Evolutionary conservation across 2,888 invertebrate species (phyloP).

Genomic region (Apodemia duryi): DNA sequence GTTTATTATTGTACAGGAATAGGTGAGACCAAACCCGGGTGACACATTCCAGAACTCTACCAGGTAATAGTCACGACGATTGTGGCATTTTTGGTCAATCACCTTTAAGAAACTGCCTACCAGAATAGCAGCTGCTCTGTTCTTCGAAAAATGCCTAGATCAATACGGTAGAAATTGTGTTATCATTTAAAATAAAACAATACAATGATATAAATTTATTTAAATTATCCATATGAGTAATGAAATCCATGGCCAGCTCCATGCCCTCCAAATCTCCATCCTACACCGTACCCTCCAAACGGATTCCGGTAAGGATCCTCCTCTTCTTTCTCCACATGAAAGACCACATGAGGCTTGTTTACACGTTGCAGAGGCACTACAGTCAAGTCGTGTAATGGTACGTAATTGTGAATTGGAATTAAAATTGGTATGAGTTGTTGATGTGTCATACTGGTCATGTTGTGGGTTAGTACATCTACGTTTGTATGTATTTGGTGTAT

Average conservation of each 20-base stretch:
- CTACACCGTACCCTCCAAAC: slow-evolving; percentile 62
- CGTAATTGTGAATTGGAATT: slow-evolving; percentile 41
- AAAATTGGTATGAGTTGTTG: slow-evolving; percentile 51
- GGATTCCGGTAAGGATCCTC: slow-evolving; percentile 53
- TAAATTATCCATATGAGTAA: slow-evolving; percentile 51
- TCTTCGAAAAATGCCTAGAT: too few relatives aligned
- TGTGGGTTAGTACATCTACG: slow-evolving; percentile 33
- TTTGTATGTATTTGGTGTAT: slow-evolving; percentile 28
- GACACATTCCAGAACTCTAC: too few relatives aligned
- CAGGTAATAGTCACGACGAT: too few relatives aligned
- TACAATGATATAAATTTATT: slow-evolving; percentile 5
- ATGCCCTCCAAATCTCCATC: slow-evolving; percentile 60
- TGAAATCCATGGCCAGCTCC: slow-evolving; percentile 65
- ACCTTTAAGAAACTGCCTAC: too few relatives aligned
- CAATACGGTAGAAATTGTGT: too few relatives aligned
- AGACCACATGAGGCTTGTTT: slow-evolving; percentile 20
- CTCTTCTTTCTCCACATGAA: slow-evolving; percentile 36
- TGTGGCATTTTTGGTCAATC: too few relatives aligned
- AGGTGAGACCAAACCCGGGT: too few relatives aligned
- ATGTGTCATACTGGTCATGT: slow-evolving; percentile 27
- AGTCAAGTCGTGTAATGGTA: slow-evolving; percentile 56
- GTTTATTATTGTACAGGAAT: too few relatives aligned
- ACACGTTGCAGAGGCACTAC: slow-evolving; percentile 59
- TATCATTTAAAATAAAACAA: not conserved
- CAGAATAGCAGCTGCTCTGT: too few relatives aligned